Base-by-base conservation (phyloP, 2,888 invertebrate species). In the Drosophila demipolita region DNA sequence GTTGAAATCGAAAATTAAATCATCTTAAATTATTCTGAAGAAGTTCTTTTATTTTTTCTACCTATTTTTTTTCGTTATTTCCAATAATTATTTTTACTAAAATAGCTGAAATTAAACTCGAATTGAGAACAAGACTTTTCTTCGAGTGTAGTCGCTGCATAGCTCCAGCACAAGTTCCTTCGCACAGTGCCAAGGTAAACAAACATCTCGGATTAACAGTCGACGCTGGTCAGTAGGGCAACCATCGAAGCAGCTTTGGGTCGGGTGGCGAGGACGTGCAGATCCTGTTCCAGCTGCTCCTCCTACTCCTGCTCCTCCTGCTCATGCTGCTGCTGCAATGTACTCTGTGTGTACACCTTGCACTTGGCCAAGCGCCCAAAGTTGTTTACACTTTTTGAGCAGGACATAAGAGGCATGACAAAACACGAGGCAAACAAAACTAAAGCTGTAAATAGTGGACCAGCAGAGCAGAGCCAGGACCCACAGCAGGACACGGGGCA, bases 311-410 rank as follows among this genome's bases (percentile, higher is more conserved):
- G 12, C 38, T 50, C 3, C 8, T 48, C 15, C 32, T 58, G n/a
- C 49, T 48, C 36, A 33, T 15, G 38, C 45, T 38, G 45, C 36
- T 26, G 17, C n/a, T 55, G 38, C 45, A 26, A 12, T 63, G 61
- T 60, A 57, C 68, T 52, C 68, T 52, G 60, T 69, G 75, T 73
- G 75, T 73, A 82, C 90, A 86, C 88, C 85, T 86, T 88, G 83
- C 90, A 80, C 82, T 88, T 90, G 90, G 85, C 85, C 80, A 54
- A 75, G 75, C 75, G 85, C 90, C 89, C 90, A 91, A 91, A 91
- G 90, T 91, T 92, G 92, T 92, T 92, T 91, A 91, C 91, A 90
- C 90, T 83, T 80, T 85, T 77, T 71, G 74, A 66, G 90, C 87
- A 85, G 91, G 83, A 85, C 85, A 90, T 89, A 82, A 89, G 88